Evolutionary conservation across 2,797 vertebrate species (phyloP).

Genomic region (Salmo trutta): DNA sequence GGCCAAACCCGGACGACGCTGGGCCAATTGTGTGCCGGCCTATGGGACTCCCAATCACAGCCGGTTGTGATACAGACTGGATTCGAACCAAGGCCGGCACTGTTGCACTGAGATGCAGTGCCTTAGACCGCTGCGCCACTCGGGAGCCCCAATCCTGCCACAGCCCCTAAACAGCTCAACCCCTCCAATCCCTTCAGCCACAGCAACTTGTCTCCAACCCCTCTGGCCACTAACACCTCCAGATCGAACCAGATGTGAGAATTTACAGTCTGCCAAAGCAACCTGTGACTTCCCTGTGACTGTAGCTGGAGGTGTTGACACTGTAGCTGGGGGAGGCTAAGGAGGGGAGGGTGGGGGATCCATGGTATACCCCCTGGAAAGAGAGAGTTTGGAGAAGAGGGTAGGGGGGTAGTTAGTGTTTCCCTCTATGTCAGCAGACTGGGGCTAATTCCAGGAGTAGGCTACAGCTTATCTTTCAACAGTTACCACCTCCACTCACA

Average conservation of each 20-base stretch:
- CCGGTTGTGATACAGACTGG: too few relatives aligned
- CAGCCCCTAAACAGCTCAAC: neutral
- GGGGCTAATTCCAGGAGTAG: slow-evolving; percentile 46
- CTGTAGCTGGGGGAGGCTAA: slow-evolving; percentile 23
- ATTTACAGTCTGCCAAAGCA: slow-evolving; percentile 46
- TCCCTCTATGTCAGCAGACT: slow-evolving; percentile 64
- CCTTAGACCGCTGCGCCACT: too few relatives aligned
- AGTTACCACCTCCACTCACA: slow-evolving; percentile 47
- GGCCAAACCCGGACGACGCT: too few relatives aligned
- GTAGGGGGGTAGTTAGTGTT: slow-evolving; percentile 32
- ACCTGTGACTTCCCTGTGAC: slow-evolving; percentile 45
- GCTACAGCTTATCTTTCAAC: slow-evolving; percentile 59
- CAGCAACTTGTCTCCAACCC: slow-evolving; percentile 10
- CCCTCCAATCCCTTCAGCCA: neutral
- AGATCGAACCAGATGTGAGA: slow-evolving; percentile 36
- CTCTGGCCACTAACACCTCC: slow-evolving; percentile 28
- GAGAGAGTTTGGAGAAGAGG: slow-evolving; percentile 30
- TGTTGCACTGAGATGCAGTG: too few relatives aligned
- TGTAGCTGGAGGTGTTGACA: slow-evolving; percentile 53
- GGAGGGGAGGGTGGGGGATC: slow-evolving; percentile 2
- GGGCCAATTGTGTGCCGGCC: too few relatives aligned
- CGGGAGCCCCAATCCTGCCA: neutral
- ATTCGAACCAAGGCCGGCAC: too few relatives aligned
- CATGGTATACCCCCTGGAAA: slow-evolving; percentile 43
- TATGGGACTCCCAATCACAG: too few relatives aligned